Percentiles rank a stretch among this genome's conserved stretches.
phyloP scores from a whole-genome alignment of 2,888 invertebrate species.

The Andrena chrysosceles region DNA sequence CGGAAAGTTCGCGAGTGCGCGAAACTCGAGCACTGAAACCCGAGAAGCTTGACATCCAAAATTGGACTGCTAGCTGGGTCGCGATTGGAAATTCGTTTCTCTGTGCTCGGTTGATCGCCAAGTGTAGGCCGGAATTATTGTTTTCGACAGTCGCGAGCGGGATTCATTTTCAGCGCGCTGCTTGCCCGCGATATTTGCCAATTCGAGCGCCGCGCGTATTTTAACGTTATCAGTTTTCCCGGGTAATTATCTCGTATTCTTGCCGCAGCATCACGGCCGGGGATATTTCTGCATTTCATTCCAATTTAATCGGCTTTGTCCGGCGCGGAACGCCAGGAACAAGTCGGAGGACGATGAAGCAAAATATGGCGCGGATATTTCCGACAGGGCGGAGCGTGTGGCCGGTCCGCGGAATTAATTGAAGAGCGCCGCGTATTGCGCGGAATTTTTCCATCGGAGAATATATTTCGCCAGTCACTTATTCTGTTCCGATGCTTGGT shows the following conservation, averaged over 20 bases:
- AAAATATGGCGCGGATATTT: constrained; percentile 39
- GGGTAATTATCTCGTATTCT: neutral
- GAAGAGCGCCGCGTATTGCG: constrained; percentile 2
- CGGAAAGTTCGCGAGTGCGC: constrained; percentile 12
- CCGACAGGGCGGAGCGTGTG: neutral
- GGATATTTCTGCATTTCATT: constrained; percentile 4
- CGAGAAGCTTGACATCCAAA: constrained; percentile 37
- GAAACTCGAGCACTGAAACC: constrained; percentile 29
- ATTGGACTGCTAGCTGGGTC: constrained; percentile 19
- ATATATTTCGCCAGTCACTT: neutral
- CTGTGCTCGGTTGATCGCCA: neutral
- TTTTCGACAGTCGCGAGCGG: constrained; percentile 5
- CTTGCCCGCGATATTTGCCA: neutral
- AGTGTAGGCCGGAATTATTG: neutral
- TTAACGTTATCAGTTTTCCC: neutral
- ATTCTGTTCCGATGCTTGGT: neutral
- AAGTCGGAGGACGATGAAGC: constrained; percentile 16
- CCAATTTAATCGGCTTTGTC: constrained; percentile 15
- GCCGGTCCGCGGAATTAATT: constrained; percentile 36
- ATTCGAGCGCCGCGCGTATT: neutral
- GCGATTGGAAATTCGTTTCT: constrained; percentile 26
- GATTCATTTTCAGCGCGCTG: neutral
- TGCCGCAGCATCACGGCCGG: neutral
- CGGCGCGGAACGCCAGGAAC: neutral
- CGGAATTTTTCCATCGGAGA: constrained; percentile 9